Conservation (phyloP, 2,113 vertebrate species). For the Ageneiosus marmoratus region DNA sequence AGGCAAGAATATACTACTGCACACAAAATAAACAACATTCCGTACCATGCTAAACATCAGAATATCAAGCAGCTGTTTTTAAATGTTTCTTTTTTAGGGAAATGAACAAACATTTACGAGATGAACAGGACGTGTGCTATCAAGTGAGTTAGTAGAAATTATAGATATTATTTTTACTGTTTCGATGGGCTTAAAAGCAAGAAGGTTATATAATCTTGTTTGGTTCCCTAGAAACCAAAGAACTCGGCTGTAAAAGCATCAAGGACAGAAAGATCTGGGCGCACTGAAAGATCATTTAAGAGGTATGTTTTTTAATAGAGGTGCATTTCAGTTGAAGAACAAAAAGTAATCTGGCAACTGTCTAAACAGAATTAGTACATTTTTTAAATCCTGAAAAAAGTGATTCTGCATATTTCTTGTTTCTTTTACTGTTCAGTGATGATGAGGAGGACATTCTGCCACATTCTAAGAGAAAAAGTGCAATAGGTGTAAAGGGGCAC, state of each 20-base stretch:
- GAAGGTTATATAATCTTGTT: background rate
- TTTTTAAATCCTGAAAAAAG: background rate
- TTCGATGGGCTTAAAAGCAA: background rate
- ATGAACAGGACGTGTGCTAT: constrained; percentile 83
- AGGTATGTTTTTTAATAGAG: constrained; percentile 68
- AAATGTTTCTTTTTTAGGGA: constrained; percentile 73
- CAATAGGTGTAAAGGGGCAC: constrained; percentile 63
- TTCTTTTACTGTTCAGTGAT: constrained; percentile 55
- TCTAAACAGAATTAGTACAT: background rate
- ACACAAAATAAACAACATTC: background rate
- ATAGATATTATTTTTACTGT: background rate
- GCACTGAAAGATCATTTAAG: constrained; percentile 65
- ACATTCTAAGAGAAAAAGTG: constrained; percentile 62
- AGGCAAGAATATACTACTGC: constrained; percentile 69
- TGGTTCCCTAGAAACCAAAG: constrained; percentile 76
- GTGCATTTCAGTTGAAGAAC: background rate
- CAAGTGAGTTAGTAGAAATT: constrained; percentile 59
- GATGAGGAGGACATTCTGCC: constrained; percentile 77
- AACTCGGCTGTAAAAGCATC: constrained; percentile 54
- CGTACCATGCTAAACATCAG: background rate
- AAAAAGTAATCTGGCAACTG: background rate
- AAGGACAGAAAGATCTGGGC: constrained; percentile 74
- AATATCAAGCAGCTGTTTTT: constrained; percentile 8
- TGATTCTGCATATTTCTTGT: background rate
- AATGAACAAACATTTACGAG: constrained; percentile 91